These are phyloP conservation scores for Pampusana beccarii DNA, from an alignment of 2,113 vertebrate genomes.

Conservation along the genomic window DNA sequence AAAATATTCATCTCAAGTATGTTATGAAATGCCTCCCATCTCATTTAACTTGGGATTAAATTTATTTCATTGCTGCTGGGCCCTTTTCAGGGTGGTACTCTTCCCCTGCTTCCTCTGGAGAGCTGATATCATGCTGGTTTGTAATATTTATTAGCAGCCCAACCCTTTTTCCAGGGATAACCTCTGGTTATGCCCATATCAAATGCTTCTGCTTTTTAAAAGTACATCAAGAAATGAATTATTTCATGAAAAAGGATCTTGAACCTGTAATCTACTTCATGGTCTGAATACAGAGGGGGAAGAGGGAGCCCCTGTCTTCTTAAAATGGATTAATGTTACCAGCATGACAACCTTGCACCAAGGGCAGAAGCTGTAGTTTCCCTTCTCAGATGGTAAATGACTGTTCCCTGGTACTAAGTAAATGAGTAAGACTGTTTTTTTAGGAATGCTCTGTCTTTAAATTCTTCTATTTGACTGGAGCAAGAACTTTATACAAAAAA, in stretches of 20 bases:
- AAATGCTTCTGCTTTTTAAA: neutral
- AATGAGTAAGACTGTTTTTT: neutral
- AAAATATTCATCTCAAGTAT: neutral
- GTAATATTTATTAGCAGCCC: constrained; percentile 1
- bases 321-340: neutral
- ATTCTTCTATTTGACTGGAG: neutral
- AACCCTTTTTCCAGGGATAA: neutral
- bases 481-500: neutral
- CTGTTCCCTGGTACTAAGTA: neutral
- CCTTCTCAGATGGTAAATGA: neutral
- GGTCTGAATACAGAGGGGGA: neutral
- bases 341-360: neutral
- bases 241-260: neutral
- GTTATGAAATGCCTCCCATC: neutral
- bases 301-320: neutral
- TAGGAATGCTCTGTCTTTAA: neutral
- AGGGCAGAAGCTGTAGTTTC: neutral
- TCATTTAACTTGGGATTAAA: constrained; percentile 12
- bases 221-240: neutral
- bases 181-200: neutral
- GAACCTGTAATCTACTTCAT: neutral
- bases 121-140: constrained; percentile 29
- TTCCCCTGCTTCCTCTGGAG: constrained; percentile 15
- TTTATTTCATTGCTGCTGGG: neutral
- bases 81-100: constrained; percentile 6